Base-by-base conservation (phyloP, 2,113 vertebrate species). In the Hirundichthys speculiger region DNA sequence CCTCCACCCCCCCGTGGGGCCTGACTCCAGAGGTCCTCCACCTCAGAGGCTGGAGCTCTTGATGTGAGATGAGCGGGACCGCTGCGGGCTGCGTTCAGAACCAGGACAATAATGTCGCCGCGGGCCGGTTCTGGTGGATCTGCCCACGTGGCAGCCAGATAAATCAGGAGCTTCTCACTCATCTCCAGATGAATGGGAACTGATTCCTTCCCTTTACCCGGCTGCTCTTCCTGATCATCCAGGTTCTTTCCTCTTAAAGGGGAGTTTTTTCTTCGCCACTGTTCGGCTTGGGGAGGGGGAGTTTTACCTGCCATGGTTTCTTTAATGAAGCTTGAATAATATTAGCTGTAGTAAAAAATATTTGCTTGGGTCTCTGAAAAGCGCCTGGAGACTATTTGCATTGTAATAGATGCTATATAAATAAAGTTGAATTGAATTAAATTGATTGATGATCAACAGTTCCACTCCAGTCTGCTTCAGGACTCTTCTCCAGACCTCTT, bases 91-190 rank as follows among this genome's bases (percentile, higher is more conserved):
- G 61, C 40, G 2, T 39, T 61, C 30, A 48, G 38, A 41, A 12
- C 5, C 49, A 51, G 59, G 20, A 51, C 16, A 22, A 15, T 34
- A 34, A 3, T 6, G 24, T 11, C 13, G 20, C 18, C 20, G 63
- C 52, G 16, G 62, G 41, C 38, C 9, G n/a, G 19, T 16, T 34
- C 9, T 5, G 57, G 34, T 21, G 30, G 4, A 61, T 55, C 69
- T 69, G 60, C 69, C 60, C 27, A 65, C 74, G 38, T 41, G 69
- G 49, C 41, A 22, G 27, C 8, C 30, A 5, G 63, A 45, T 69
- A 50, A 69, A 63, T 79, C 25, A 65, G 45, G 72, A 79, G 67
- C 68, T 24, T 40, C 56, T 19, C 11, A 1, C 55, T 73, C 51
- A 2, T 51, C 25, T 62, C 42, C 1, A 21, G 14, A 51, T 47